phyloP scores from a whole-genome alignment of 2,113 vertebrate species.

The Phylloscopus trochilus region DNA sequence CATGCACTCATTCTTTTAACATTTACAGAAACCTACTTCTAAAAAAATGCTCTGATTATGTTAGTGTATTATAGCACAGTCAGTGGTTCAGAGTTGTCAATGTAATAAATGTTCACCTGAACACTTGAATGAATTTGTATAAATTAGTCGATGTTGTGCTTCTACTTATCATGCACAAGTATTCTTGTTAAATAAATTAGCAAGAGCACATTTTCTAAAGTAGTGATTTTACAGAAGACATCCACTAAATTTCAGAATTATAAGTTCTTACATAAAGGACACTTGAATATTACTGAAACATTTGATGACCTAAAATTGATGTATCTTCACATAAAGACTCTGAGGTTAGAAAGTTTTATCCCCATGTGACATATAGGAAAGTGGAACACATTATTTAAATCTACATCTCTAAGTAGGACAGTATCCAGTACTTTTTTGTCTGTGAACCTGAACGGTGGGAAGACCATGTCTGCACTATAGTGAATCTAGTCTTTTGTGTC shows the following conservation, averaged over 20 bases:
- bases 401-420: background rate
- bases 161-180: background rate
- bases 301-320: background rate
- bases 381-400: background rate
- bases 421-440: background rate
- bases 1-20: background rate
- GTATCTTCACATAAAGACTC: background rate
- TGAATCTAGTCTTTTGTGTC: background rate
- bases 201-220: background rate
- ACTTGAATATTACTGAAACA: background rate
- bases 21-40: background rate
- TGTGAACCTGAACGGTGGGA: background rate
- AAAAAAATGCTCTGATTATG: background rate
- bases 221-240: background rate
- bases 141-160: background rate
- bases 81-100: background rate
- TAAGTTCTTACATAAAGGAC: background rate
- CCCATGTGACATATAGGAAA: background rate
- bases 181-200: background rate
- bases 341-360: background rate
- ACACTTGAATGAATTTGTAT: background rate
- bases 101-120: background rate
- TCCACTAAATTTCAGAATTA: background rate
- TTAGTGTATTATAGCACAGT: background rate
- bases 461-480: background rate